These are phyloP conservation scores for Eledona agricola DNA, from an alignment of 2,888 invertebrate species.

Conservation along the genomic window DNA sequence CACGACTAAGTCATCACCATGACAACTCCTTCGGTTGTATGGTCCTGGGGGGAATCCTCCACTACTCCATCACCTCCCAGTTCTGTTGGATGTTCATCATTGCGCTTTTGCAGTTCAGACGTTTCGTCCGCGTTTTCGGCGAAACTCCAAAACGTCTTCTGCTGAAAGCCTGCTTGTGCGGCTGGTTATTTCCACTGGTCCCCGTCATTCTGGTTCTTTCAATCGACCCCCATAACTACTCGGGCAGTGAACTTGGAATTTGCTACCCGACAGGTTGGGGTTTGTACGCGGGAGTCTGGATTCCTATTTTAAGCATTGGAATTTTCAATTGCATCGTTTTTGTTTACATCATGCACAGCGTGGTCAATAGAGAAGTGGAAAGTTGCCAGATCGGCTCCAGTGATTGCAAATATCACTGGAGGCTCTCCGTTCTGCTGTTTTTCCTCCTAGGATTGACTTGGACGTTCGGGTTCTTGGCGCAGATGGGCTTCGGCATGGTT, in stretches of 20 bases:
- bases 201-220: constrained; percentile 63
- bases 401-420: constrained; percentile 63
- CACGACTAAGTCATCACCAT: no score
- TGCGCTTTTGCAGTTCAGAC: constrained; percentile 72
- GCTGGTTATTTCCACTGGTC: constrained; percentile 69
- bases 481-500: constrained; percentile 47
- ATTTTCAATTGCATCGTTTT: constrained; percentile 15
- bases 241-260: constrained; percentile 55
- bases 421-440: constrained; percentile 68
- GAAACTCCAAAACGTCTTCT: constrained; percentile 61
- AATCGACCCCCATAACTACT: constrained; percentile 56
- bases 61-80: constrained; percentile 72
- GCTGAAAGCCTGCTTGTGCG: constrained; percentile 70
- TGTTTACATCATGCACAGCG: constrained; percentile 18
- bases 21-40: constrained; percentile 65
- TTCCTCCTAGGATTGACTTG: constrained; percentile 70
- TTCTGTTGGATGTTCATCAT: constrained; percentile 80
- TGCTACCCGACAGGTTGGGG: constrained; percentile 66
- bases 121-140: constrained; percentile 71
- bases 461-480: constrained; percentile 67
- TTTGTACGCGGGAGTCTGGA: constrained; percentile 65
- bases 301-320: constrained; percentile 63
- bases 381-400: constrained; percentile 32
- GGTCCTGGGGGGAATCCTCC: constrained; percentile 67
- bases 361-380: constrained; percentile 7